phyloP scores from a whole-genome alignment of 2,113 vertebrate species.

The Choloepus hoffmanni region DNA sequence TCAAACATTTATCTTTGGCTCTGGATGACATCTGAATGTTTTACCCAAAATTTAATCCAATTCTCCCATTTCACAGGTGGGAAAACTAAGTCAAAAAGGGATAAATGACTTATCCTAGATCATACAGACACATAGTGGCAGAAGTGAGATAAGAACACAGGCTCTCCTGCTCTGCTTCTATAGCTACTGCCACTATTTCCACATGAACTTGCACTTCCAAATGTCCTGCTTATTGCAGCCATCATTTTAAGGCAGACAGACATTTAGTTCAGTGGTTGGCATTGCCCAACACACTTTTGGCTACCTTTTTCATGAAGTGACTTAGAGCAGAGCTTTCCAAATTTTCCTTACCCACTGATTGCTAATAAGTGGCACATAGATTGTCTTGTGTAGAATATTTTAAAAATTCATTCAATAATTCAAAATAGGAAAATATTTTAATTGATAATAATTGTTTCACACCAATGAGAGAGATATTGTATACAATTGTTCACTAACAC shows the following conservation, averaged over 20 bases:
- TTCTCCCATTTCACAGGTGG: not conserved
- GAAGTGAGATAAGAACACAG: not conserved
- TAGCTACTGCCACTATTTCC: not conserved
- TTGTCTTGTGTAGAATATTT: not conserved
- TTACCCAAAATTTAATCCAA: not conserved
- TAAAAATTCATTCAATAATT: not conserved
- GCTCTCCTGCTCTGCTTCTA: not conserved
- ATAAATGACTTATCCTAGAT: not conserved
- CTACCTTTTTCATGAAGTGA: not conserved
- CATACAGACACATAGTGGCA: not conserved
- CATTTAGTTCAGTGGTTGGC: not conserved
- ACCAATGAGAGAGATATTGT: not conserved
- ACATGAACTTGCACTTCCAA: not conserved
- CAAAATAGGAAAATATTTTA: not conserved
- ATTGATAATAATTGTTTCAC: not conserved
- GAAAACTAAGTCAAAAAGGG: not conserved
- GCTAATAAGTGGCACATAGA: not conserved
- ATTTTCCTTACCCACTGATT: not conserved
- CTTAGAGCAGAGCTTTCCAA: not conserved
- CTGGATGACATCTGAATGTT: not conserved
- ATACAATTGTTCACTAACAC: not conserved
- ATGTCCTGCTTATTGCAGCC: not conserved
- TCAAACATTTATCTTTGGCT: not conserved
- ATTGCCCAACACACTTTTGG: not conserved
- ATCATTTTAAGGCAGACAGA: not conserved